Percentiles rank a stretch among this genome's conserved stretches.
Evolutionary conservation across 92 coral and sea anemone species (phyloP).

Genomic region (Zoanthus sansibaricus): DNA sequence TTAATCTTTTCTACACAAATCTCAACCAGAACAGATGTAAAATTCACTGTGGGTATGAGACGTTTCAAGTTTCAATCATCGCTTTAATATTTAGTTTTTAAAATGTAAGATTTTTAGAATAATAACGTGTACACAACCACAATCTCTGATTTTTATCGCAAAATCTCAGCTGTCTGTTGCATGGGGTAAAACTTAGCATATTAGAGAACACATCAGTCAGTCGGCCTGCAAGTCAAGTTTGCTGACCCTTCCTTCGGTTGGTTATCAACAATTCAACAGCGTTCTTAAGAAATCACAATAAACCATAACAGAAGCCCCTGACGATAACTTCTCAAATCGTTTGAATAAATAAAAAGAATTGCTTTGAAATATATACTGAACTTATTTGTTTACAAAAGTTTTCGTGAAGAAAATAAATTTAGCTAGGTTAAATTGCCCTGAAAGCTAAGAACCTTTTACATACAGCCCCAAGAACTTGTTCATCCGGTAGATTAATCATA

Average conservation of each 20-base stretch:
- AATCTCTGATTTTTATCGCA: conserved; percentile 7
- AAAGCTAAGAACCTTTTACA: not conserved
- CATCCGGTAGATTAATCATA: not conserved
- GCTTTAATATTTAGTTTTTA: not conserved
- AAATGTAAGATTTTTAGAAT: not conserved
- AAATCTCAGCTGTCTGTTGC: conserved; percentile 44
- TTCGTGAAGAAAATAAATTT: not conserved
- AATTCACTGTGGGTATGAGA: not conserved
- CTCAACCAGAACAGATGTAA: not conserved
- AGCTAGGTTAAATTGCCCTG: not conserved
- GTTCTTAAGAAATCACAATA: not conserved
- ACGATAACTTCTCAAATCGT: not conserved
- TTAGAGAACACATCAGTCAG: not conserved
- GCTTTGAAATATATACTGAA: not conserved
- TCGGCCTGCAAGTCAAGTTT: not conserved
- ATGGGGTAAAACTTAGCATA: conserved; percentile 14
- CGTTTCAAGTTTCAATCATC: not conserved
- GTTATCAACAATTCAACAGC: conserved; percentile 23
- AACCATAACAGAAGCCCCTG: not conserved
- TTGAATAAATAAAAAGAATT: not conserved
- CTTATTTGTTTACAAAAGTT: not conserved
- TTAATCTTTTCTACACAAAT: not conserved
- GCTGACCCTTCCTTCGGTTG: conserved; percentile 1
- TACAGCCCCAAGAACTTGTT: not conserved
- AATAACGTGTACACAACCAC: not conserved